Conservation (phyloP, 37 sponge, comb jelly and placozoan genomes). For the Beroe forskalii region DNA sequence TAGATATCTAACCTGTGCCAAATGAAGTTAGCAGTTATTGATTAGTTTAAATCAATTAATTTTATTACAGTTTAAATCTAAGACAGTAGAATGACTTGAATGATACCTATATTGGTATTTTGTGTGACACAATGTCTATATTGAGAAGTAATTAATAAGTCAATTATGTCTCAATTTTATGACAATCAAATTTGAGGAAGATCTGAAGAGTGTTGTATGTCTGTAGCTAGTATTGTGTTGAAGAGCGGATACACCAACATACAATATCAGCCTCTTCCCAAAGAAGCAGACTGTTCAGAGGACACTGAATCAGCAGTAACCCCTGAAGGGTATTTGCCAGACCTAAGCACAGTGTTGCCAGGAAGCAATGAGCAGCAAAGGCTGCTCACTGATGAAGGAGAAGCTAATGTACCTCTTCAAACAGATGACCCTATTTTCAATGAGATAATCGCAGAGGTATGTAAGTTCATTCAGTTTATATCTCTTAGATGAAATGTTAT, state of each 20-base stretch:
- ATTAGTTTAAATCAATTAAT: too few relatives aligned
- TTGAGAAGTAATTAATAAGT: too few relatives aligned
- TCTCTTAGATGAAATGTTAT: too few relatives aligned
- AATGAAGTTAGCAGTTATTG: too few relatives aligned
- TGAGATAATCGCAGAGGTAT: constrained; percentile 35
- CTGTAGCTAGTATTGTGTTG: constrained; percentile 52
- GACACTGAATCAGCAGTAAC: constrained; percentile 12
- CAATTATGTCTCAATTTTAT: too few relatives aligned
- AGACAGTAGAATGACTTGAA: too few relatives aligned
- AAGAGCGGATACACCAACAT: constrained; percentile 23
- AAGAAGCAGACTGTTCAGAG: background rate
- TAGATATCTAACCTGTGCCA: too few relatives aligned
- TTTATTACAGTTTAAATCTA: too few relatives aligned
- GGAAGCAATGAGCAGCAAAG: constrained; percentile 24
- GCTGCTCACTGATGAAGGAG: constrained; percentile 58
- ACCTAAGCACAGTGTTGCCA: background rate
- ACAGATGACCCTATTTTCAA: constrained; percentile 58
- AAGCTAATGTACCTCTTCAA: constrained; percentile 36
- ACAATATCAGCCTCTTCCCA: constrained; percentile 49
- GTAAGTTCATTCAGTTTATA: background rate
- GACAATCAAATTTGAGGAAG: background rate
- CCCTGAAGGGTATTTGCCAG: background rate
- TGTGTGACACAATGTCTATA: too few relatives aligned
- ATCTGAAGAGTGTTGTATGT: constrained; percentile 19
- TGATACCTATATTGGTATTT: too few relatives aligned